A percentile compares a stretch with the other conserved stretches of the same genome.
These are phyloP conservation scores for Mimumesa dahlbomi DNA, from an alignment of 2,888 invertebrate species.

Conservation along the genomic window DNA sequence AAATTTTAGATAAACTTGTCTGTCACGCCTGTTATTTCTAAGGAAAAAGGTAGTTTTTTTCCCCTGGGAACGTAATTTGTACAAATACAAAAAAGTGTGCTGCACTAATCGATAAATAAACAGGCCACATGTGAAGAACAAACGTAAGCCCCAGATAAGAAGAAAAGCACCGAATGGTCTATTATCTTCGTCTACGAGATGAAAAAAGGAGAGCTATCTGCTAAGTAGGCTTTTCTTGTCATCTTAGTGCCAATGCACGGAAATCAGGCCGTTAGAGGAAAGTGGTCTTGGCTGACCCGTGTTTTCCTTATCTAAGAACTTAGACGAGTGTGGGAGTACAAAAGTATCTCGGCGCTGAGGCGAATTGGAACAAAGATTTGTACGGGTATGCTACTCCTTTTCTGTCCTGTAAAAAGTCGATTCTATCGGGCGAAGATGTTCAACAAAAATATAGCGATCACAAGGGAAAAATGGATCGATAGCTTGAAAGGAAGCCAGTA, in stretches of 20 bases:
- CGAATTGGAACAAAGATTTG: constrained; percentile 30
- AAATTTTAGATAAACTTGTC: too few relatives aligned
- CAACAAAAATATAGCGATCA: neutral
- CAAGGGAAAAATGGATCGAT: neutral
- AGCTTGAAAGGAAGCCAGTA: neutral
- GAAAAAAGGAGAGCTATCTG: constrained; percentile 8
- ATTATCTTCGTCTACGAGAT: too few relatives aligned
- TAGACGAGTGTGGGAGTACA: constrained; percentile 7
- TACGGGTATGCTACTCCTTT: neutral
- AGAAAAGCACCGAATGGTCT: neutral
- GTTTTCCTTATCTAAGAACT: constrained; percentile 35
- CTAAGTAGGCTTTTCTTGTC: constrained; percentile 2
- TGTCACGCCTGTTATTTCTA: too few relatives aligned
- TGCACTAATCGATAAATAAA: neutral
- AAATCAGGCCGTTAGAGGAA: constrained; percentile 33
- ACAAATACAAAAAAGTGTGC: constrained; percentile 6
- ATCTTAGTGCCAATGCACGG: constrained; percentile 1
- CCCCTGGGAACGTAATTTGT: constrained; percentile 52
- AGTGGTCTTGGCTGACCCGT: constrained; percentile 7
- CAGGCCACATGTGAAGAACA: constrained; percentile 1
- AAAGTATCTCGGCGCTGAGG: constrained; percentile 2
- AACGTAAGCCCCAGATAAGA: constrained; percentile 24
- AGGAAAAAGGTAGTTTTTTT: too few relatives aligned
- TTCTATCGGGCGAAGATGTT: too few relatives aligned
- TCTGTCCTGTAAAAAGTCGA: neutral